Conservation (phyloP, 2,797 vertebrate species). For the Acipenser oxyrinchus region DNA sequence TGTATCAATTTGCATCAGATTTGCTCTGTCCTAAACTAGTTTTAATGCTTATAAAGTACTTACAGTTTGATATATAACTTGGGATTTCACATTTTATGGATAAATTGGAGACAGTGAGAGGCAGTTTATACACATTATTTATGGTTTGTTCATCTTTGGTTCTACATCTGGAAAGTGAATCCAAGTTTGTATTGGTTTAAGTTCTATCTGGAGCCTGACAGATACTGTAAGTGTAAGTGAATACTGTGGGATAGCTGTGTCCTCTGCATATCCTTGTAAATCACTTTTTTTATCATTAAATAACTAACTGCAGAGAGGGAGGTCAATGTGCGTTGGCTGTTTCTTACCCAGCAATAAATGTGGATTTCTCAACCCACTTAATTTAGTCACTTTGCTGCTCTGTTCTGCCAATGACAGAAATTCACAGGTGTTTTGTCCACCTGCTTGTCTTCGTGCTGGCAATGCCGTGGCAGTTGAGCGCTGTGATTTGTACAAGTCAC, state of each 20-base stretch:
- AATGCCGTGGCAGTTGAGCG: slow-evolving; percentile 41
- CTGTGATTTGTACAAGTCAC: slow-evolving; percentile 52
- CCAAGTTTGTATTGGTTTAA: slow-evolving; percentile 12
- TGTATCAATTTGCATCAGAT: too few species aligned
- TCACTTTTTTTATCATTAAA: slow-evolving; percentile 21
- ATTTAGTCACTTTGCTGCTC: slow-evolving; percentile 45
- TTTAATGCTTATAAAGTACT: too few species aligned
- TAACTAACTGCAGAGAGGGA: neutral
- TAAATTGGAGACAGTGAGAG: too few species aligned
- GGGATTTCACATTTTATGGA: too few species aligned
- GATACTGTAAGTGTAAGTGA: neutral
- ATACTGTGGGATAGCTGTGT: neutral
- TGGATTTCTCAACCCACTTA: slow-evolving; percentile 43
- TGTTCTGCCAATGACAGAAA: slow-evolving; percentile 59
- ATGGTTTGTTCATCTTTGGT: too few species aligned
- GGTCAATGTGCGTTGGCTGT: slow-evolving; percentile 28
- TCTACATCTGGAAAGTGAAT: neutral
- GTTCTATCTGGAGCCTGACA: neutral
- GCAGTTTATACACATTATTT: too few species aligned
- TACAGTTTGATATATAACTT: too few species aligned
- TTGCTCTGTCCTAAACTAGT: too few species aligned
- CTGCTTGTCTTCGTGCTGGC: slow-evolving; percentile 20
- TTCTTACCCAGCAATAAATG: slow-evolving; percentile 34
- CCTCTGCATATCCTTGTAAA: slow-evolving; percentile 23
- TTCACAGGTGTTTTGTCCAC: slow-evolving; percentile 42